These are phyloP conservation scores for Ooceraea biroi DNA, from an alignment of 1,140 invertebrate genomes.

Conservation along the genomic window DNA sequence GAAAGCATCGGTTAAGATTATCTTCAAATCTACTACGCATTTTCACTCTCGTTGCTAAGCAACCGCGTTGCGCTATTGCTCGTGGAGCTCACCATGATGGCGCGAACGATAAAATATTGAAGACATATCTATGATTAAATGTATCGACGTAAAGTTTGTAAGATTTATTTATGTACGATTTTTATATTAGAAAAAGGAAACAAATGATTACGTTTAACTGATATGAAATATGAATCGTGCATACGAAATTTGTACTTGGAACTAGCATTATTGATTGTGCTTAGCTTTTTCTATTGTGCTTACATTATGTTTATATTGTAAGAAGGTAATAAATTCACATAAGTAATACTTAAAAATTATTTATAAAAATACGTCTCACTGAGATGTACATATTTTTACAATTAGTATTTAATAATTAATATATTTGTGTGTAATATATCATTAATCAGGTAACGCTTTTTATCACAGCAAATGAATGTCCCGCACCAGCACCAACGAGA, in stretches of 20 bases:
- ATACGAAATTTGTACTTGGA: neutral
- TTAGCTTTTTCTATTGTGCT: neutral
- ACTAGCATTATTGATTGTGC: neutral
- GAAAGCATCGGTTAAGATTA: no score
- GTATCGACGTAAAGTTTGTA: neutral
- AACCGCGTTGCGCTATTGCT: no score
- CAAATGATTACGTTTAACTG: neutral
- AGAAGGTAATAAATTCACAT: neutral
- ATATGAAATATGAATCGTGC: neutral
- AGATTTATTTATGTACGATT: neutral
- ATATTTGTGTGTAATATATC: constrained; percentile 19
- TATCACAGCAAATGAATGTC: constrained; percentile 87
- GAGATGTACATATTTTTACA: neutral
- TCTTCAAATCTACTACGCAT: no score
- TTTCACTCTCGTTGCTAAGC: no score
- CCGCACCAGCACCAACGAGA: constrained; percentile 86
- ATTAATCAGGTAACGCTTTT: constrained; percentile 71
- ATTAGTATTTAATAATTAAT: constrained; percentile 20
- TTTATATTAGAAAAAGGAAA: constrained; percentile 2
- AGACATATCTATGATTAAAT: neutral
- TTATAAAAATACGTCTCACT: constrained; percentile 38
- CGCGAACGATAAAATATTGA: constrained; percentile 6
- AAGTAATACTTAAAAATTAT: neutral
- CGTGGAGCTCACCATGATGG: no score
- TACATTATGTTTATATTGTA: neutral